A percentile compares a stretch with the other conserved stretches of the same genome.
Conservation (phyloP, 2,888 invertebrate genomes). For the Pammene aurita region DNA sequence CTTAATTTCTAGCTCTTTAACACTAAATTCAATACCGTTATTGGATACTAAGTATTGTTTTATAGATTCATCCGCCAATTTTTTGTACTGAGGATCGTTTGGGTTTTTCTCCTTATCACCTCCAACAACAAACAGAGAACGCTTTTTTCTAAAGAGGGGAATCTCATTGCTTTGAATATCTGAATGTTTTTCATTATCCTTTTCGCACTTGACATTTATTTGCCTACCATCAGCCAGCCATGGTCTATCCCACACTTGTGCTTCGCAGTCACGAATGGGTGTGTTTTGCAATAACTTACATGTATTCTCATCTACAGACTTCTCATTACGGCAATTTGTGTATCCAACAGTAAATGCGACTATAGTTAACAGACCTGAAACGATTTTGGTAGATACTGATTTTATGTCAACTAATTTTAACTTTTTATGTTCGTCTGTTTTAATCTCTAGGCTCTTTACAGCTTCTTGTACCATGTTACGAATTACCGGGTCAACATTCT, state of each 20-base stretch:
- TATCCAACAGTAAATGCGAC: constrained; percentile 84
- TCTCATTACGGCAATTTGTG: constrained; percentile 77
- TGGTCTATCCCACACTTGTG: constrained; percentile 81
- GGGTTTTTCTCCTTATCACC: neutral
- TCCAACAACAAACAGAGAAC: constrained; percentile 38
- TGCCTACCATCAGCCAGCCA: constrained; percentile 80
- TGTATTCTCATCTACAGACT: constrained; percentile 49
- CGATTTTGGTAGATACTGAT: constrained; percentile 76
- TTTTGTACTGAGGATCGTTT: constrained; percentile 42
- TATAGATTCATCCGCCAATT: constrained; percentile 51
- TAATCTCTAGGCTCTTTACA: constrained; percentile 66
- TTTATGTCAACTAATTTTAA: constrained; percentile 68
- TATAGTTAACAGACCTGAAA: constrained; percentile 81
- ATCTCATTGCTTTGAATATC: constrained; percentile 39
- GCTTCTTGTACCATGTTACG: constrained; percentile 64
- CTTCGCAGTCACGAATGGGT: constrained; percentile 60
- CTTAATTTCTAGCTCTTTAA: constrained; percentile 43
- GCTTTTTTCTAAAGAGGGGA: constrained; percentile 45
- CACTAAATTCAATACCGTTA: constrained; percentile 34
- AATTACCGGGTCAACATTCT: constrained; percentile 54
- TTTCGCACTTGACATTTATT: constrained; percentile 63
- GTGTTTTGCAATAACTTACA: constrained; percentile 62
- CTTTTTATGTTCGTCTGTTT: constrained; percentile 63
- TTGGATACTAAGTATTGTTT: constrained; percentile 45
- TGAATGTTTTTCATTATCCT: constrained; percentile 36